Evolutionary conservation across 2,797 vertebrate genomes (phyloP), one percentile per base, ranked within the genome.

Genomic region (Chromobotia macracanthus): DNA sequence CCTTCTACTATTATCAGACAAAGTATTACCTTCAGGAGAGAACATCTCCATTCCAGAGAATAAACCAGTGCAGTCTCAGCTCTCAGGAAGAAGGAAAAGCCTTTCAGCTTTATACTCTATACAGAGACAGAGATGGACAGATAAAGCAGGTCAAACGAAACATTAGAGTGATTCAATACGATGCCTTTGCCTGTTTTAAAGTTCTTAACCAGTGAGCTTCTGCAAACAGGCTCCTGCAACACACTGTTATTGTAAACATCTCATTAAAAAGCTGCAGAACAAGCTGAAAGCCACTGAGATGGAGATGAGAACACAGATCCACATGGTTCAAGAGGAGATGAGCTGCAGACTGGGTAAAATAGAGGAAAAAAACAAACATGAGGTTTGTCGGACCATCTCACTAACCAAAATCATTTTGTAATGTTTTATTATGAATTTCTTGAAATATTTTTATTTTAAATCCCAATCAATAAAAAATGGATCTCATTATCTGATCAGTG

Each of bases 51-150:
- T 38, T 38, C 82, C 51, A 86, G 77, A 88, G 85, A 92, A 80
- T 75, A 80, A 81, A 41, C 91, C 89, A 72, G 86, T 89, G 8
- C 90, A 87, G 88, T 46, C 85, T 89, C 8, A 90, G 93, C 4
- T 91, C 90, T 0, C 67, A 41, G 2, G 70, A 41, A 15, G 81
- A 79, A 11, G 31, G 91, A 85, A 92, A 92, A 77, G 91, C 93
- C 0, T 97, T 93, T 86, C 96, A 96, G 87, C 92, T 97, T 0
- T 97, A 95, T 85, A 96, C 95, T 0, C 91, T 96, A 2, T 96
- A 96, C 83, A 90, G 95, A 6, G 95, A 95, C 19, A 93, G 92
- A 87, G 93, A 96, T 0, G 95, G 95, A 15, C 93, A 91, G 85
- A 89, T 97, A 81, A 94, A 91, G 93, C 96, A 98, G 96, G 96